Conservation (phyloP, 2,888 invertebrate genomes). For the Leptinotarsa tumamoca region DNA sequence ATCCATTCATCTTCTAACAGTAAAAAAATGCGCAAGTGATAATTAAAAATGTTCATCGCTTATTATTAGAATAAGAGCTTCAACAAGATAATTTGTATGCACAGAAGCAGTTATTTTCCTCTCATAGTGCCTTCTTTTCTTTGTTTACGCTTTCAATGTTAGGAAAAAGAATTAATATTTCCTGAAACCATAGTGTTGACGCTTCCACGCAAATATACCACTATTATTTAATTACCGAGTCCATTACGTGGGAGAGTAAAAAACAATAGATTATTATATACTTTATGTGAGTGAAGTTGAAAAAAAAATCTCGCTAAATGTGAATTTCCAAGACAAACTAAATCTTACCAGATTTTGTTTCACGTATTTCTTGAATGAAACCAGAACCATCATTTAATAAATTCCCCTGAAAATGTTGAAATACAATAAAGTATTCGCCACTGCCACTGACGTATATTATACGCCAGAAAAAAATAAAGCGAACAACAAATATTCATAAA, state of each 20-base stretch:
- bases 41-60: slow-evolving; percentile 4
- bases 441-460: too few species aligned
- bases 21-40: slow-evolving; percentile 5
- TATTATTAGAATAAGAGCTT: neutral
- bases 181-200: neutral
- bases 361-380: too few species aligned
- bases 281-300: too few species aligned
- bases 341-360: too few species aligned
- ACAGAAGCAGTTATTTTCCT: slow-evolving; percentile 13
- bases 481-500: too few species aligned
- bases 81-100: slow-evolving; percentile 20
- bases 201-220: neutral
- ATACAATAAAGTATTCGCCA: too few species aligned
- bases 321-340: too few species aligned
- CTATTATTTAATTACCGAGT: neutral
- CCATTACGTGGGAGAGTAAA: neutral
- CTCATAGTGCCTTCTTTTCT: slow-evolving; percentile 1
- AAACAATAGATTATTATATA: neutral
- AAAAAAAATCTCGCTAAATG: too few species aligned
- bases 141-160: neutral
- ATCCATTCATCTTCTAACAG: slow-evolving; percentile 13
- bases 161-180: slow-evolving; percentile 1
- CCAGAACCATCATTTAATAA: too few species aligned
- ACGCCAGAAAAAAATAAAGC: too few species aligned
- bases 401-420: too few species aligned